Percentiles rank a stretch among this genome's conserved stretches.
Conservation (phyloP, 64 coral and sea anemone species). For the Actinia tenebrosa region DNA sequence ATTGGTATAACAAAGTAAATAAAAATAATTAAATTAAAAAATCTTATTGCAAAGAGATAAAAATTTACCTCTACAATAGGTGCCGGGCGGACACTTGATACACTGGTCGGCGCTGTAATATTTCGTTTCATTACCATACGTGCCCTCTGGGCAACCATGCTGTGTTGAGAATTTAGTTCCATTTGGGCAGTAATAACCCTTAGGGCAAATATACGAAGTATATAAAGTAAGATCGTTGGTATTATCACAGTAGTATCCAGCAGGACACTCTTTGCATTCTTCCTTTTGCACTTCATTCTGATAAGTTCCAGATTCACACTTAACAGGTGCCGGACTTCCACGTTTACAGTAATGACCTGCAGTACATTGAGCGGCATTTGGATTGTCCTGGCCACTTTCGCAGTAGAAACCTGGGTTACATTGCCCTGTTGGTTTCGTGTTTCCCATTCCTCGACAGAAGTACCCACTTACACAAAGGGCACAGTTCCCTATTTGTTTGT, state of each 20-base stretch:
- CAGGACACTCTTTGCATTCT: conserved; percentile 78
- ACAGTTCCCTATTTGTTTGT: conserved; percentile 53
- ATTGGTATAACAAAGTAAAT: too few relatives aligned
- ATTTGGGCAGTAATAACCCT: conserved; percentile 93
- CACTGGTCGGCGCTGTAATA: conserved; percentile 76
- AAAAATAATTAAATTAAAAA: neutral
- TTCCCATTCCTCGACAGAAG: conserved; percentile 68
- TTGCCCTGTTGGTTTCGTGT: conserved; percentile 58
- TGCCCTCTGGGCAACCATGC: conserved; percentile 92
- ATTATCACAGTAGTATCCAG: conserved; percentile 90
- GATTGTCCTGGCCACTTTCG: conserved; percentile 43
- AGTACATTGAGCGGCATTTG: conserved; percentile 37
- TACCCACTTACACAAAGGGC: conserved; percentile 49
- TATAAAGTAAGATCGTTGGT: conserved; percentile 81
- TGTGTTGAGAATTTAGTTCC: conserved; percentile 82
- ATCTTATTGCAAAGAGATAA: neutral
- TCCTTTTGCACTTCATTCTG: conserved; percentile 87
- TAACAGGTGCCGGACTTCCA: conserved; percentile 64
- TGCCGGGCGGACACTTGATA: conserved; percentile 76
- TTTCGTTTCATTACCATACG: conserved; percentile 80
- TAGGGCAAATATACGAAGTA: conserved; percentile 71
- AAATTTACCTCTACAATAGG: conserved; percentile 64
- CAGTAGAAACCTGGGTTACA: conserved; percentile 88
- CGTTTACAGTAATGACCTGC: conserved; percentile 74
- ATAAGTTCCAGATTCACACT: conserved; percentile 78